These are phyloP conservation scores for Crematogaster levior DNA, from an alignment of 2,888 invertebrate genomes.

Conservation along the genomic window DNA sequence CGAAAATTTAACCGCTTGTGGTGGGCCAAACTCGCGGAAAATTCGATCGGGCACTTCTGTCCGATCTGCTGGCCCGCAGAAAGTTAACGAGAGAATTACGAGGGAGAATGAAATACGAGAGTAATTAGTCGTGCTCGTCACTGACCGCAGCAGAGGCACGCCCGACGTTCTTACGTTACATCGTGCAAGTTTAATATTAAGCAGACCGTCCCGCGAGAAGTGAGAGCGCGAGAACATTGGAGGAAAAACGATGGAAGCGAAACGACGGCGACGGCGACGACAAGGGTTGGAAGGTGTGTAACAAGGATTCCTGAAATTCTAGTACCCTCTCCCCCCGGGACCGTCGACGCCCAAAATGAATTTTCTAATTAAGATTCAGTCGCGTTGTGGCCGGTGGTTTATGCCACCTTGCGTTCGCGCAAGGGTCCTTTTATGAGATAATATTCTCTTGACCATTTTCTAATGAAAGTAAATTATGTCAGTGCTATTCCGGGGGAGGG, in stretches of 20 bases:
- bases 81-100: slow-evolving; percentile 33
- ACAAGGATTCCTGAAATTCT: slow-evolving; percentile 73
- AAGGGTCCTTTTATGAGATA: slow-evolving; percentile 71
- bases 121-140: slow-evolving; percentile 52
- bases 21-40: slow-evolving; percentile 36
- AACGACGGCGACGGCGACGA: background rate
- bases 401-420: slow-evolving; percentile 33
- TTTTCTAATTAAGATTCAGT: slow-evolving; percentile 79
- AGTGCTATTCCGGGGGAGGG: slow-evolving; percentile 4
- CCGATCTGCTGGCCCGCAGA: background rate
- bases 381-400: slow-evolving; percentile 66
- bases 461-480: slow-evolving; percentile 68
- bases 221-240: background rate
- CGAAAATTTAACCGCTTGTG: slow-evolving; percentile 39
- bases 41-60: slow-evolving; percentile 36
- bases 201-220: slow-evolving; percentile 23
- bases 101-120: slow-evolving; percentile 42
- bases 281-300: slow-evolving; percentile 35
- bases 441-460: slow-evolving; percentile 66
- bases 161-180: slow-evolving; percentile 23
- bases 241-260: slow-evolving; percentile 24
- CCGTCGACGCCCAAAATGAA: slow-evolving; percentile 70
- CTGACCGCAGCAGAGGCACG: slow-evolving; percentile 44
- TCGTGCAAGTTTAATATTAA: slow-evolving; percentile 55
- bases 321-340: background rate